A percentile compares a stretch with the other conserved stretches of the same genome.
phyloP scores from a whole-genome alignment of 2,888 invertebrate species.

The Eupithecia inturbata region DNA sequence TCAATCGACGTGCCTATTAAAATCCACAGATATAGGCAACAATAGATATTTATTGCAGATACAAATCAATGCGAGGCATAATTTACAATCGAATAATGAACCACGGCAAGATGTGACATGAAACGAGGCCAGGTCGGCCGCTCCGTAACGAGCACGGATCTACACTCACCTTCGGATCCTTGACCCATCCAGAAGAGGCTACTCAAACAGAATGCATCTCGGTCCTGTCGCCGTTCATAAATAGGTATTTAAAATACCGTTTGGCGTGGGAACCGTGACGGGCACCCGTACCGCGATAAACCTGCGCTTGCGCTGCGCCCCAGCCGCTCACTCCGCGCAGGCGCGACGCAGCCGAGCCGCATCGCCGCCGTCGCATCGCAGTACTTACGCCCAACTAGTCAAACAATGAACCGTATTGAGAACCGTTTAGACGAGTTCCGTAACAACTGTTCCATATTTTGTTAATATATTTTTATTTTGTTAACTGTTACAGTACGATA shows the following conservation, averaged over 20 bases:
- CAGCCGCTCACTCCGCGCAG: slow-evolving; percentile 59
- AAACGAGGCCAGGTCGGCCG: slow-evolving; percentile 77
- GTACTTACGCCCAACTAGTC: slow-evolving; percentile 47
- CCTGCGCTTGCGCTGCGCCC: slow-evolving; percentile 58
- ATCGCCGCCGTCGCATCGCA: slow-evolving; percentile 16
- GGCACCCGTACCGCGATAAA: slow-evolving; percentile 71
- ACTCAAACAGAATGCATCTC: slow-evolving; percentile 76
- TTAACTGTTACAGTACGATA: slow-evolving; percentile 60
- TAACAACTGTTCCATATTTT: slow-evolving; percentile 69
- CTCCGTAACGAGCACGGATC: slow-evolving; percentile 69
- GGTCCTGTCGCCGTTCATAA: slow-evolving; percentile 80
- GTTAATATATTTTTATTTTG: slow-evolving; percentile 77
- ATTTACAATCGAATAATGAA: slow-evolving; percentile 67
- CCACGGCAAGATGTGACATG: slow-evolving; percentile 68
- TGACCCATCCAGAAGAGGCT: slow-evolving; percentile 84
- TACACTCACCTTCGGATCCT: slow-evolving; percentile 80
- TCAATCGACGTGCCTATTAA: slow-evolving; percentile 24
- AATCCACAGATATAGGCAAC: slow-evolving; percentile 33
- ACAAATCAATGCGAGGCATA: slow-evolving; percentile 44
- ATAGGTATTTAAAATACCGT: slow-evolving; percentile 83
- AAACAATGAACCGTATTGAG: slow-evolving; percentile 78
- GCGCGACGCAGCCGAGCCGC: slow-evolving; percentile 44
- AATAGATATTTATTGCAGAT: slow-evolving; percentile 44
- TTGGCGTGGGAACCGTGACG: slow-evolving; percentile 81
- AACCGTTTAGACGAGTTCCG: slow-evolving; percentile 77